Conservation (phyloP, 2,113 vertebrate genomes). For the Phrynocephalus versicolor region DNA sequence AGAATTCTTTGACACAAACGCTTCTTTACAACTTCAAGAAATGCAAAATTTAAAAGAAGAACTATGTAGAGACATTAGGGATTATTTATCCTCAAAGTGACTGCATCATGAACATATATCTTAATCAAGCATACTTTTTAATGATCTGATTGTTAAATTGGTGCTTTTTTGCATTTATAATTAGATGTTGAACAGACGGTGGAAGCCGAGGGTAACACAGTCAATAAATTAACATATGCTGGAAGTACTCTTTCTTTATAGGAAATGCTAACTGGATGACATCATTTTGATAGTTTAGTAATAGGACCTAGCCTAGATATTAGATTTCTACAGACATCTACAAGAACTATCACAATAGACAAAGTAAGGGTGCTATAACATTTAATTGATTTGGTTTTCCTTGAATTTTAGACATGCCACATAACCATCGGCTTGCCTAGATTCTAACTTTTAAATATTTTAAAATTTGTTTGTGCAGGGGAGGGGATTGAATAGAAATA, state of each 20-base stretch:
- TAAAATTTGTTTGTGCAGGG: too few relatives aligned
- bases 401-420: too few relatives aligned
- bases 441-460: too few relatives aligned
- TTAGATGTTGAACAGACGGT: constrained; percentile 60
- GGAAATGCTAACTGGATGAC: constrained; percentile 43
- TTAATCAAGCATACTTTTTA: constrained; percentile 59
- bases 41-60: background rate
- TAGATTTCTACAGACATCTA: constrained; percentile 46
- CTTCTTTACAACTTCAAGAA: too few relatives aligned
- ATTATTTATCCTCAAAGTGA: background rate
- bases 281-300: constrained; percentile 50
- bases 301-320: constrained; percentile 39
- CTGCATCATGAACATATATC: constrained; percentile 33
- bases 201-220: constrained; percentile 53
- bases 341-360: background rate
- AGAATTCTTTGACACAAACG: too few relatives aligned
- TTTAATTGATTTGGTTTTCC: too few relatives aligned
- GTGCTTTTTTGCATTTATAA: constrained; percentile 51
- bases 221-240: constrained; percentile 53
- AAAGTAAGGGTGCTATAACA: too few relatives aligned
- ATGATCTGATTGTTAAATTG: constrained; percentile 60
- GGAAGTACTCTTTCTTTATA: constrained; percentile 49
- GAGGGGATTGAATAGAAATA: too few relatives aligned
- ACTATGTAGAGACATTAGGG: background rate
- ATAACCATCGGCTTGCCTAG: too few relatives aligned